Conservation (phyloP, 2,888 invertebrate species). For the Drosophila helvetica region DNA sequence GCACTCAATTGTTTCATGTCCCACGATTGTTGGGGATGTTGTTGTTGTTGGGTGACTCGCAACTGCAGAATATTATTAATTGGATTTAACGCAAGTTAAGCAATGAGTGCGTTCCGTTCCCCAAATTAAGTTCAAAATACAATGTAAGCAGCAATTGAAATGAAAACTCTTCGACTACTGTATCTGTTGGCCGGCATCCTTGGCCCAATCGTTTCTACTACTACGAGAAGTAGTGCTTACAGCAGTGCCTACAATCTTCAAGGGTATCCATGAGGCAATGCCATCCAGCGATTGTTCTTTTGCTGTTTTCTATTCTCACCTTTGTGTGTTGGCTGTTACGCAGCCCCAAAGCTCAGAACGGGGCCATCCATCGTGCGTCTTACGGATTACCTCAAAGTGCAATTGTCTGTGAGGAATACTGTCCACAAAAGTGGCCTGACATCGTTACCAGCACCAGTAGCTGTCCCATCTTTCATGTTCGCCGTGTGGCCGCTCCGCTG, state of each 20-base stretch:
- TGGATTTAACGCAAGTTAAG: slow-evolving; percentile 78
- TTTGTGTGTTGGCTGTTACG: slow-evolving; percentile 46
- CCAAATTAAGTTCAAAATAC: not conserved
- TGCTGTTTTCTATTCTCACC: slow-evolving; percentile 51
- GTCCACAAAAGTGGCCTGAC: slow-evolving; percentile 1
- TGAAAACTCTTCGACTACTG: not conserved
- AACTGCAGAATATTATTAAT: slow-evolving; percentile 60
- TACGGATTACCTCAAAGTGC: slow-evolving; percentile 51
- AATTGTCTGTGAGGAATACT: slow-evolving; percentile 61
- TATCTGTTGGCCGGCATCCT: no score
- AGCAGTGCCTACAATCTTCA: slow-evolving; percentile 6
- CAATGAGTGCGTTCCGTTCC: slow-evolving; percentile 46
- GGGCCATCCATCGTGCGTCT: slow-evolving; percentile 49
- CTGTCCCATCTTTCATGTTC: slow-evolving; percentile 63
- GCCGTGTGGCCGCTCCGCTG: slow-evolving; percentile 53
- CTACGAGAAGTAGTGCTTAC: no score
- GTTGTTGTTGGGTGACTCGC: not conserved
- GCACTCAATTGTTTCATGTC: slow-evolving; percentile 26
- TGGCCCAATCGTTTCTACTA: not conserved
- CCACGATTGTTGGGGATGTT: slow-evolving; percentile 8
- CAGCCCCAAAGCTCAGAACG: slow-evolving; percentile 55
- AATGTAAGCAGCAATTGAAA: not conserved
- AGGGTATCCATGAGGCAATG: slow-evolving; percentile 18
- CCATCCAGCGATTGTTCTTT: slow-evolving; percentile 22
- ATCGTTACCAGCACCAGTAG: slow-evolving; percentile 7